Evolutionary conservation across 2,888 invertebrate species (phyloP).

Genomic region (Hecatera dysodea): DNA sequence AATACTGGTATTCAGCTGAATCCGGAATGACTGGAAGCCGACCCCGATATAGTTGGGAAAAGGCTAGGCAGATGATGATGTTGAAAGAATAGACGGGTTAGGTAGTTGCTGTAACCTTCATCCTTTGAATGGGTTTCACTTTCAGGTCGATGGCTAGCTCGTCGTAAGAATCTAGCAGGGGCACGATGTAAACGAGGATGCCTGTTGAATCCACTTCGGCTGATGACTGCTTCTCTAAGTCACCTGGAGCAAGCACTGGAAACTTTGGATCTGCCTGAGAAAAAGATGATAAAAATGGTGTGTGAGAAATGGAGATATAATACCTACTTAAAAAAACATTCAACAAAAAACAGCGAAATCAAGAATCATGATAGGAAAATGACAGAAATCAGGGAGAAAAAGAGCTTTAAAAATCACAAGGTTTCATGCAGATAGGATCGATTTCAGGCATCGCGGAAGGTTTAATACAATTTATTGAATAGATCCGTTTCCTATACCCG

Average conservation of each 20-base stretch:
- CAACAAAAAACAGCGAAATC: not conserved
- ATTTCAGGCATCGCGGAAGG: no score
- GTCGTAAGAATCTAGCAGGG: not conserved
- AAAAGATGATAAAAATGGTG: not conserved
- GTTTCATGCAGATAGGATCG: not conserved
- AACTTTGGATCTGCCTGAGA: slow-evolving; percentile 9
- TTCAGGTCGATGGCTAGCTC: slow-evolving; percentile 16
- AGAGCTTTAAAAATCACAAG: not conserved
- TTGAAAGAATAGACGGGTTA: no score
- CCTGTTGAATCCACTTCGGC: not conserved
- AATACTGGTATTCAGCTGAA: no score
- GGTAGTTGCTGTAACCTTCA: slow-evolving; percentile 1
- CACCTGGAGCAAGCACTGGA: slow-evolving; percentile 38
- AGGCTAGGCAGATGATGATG: no score
- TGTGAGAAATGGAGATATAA: not conserved
- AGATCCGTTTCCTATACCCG: no score
- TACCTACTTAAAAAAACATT: not conserved
- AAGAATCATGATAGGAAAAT: no score
- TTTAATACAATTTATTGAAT: no score
- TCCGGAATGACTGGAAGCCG: no score
- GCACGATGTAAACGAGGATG: not conserved
- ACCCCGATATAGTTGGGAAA: no score
- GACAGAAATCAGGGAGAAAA: not conserved
- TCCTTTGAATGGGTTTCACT: slow-evolving; percentile 13
- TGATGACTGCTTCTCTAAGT: not conserved